These are phyloP conservation scores for Strongylocentrotus purpuratus DNA, from an alignment of 35 echinoderm and acorn worm genomes.

Conservation along the genomic window DNA sequence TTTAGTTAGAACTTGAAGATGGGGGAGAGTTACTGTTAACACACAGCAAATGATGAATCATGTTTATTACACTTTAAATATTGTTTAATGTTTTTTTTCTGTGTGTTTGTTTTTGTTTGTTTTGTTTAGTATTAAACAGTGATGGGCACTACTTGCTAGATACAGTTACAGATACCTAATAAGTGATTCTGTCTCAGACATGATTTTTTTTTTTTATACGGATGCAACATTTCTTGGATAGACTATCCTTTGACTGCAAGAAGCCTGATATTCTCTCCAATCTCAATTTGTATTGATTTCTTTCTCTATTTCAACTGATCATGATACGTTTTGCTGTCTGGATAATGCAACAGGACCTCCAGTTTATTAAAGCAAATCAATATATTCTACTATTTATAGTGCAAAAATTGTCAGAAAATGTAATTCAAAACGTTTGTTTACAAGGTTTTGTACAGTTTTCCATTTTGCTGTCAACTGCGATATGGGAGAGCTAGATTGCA, in stretches of 20 bases:
- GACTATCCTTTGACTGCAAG: not conserved
- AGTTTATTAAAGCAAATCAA: not conserved
- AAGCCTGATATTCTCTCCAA: not conserved
- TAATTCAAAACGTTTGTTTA: conserved; percentile 14
- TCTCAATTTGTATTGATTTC: conserved; percentile 19
- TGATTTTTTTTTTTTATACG: too few species aligned
- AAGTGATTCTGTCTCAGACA: too few species aligned
- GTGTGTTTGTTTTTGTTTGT: too few species aligned
- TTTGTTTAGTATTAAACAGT: too few species aligned
- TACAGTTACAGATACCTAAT: too few species aligned
- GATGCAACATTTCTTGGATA: not conserved
- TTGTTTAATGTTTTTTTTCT: too few species aligned
- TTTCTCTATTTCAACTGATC: not conserved
- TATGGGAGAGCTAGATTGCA: not conserved
- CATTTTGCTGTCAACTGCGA: not conserved
- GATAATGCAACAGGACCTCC: not conserved
- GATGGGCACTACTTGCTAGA: too few species aligned
- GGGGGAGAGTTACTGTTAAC: too few species aligned
- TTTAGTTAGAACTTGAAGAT: too few species aligned
- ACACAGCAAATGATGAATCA: too few species aligned
- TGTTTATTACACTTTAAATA: too few species aligned
- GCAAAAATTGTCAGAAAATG: not conserved
- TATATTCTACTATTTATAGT: not conserved
- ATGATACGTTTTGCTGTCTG: not conserved
- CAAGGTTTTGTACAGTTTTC: not conserved